Evolutionary conservation across 2,888 invertebrate species (phyloP), one percentile per base, ranked within the genome.

Genomic region (Zygothrica quintamaculata): DNA sequence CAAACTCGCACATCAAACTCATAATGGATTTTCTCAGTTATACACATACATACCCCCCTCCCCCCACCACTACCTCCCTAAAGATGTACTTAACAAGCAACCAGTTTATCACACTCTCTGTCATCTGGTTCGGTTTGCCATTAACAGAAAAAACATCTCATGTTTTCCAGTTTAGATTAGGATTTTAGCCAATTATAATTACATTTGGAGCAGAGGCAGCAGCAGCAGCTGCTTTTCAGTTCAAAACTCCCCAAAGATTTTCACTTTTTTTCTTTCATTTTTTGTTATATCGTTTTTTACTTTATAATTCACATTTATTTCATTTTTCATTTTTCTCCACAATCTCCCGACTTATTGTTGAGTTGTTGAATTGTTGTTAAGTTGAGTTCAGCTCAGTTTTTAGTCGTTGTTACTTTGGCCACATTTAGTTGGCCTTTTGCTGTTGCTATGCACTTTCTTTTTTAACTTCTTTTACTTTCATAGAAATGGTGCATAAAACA

Each of bases 231-330:
- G 77, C 74, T 65, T 74, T 60, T 74, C 61, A 40, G 53, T 33
- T 22, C 4, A 18, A 33, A 43, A 15, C 46, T 40, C 29, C 34
- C 25, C 36, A 47, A 43, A 57, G 26, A 53, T 78, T 80, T 86
- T 86, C 79, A 80, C 80, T 86, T 80, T 80, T 67, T 48, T 60
- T 55, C 68, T 59, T 64, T 50, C 55, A 42, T 47, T 8, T 7
- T 15, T 40, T 78, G 86, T 86, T 86, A 72, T 86, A 86, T 86
- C 85, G 85, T 67, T 48, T 68, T 61, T 61, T 55, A 68, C 59
- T 64, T 50, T 56, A 43, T 47, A 33, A 33, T 46, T 43, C 25
- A 29, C 44, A 11, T 12, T n/a, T 46, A 0, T 31, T 31, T 3
- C 43, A 31, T 8, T 7, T 15, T 42, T 34, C n/a, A n/a, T n/a